Evolutionary conservation across 2,113 vertebrate species (phyloP), one percentile per base, ranked within the genome.

Genomic region (Labeo rohita): DNA sequence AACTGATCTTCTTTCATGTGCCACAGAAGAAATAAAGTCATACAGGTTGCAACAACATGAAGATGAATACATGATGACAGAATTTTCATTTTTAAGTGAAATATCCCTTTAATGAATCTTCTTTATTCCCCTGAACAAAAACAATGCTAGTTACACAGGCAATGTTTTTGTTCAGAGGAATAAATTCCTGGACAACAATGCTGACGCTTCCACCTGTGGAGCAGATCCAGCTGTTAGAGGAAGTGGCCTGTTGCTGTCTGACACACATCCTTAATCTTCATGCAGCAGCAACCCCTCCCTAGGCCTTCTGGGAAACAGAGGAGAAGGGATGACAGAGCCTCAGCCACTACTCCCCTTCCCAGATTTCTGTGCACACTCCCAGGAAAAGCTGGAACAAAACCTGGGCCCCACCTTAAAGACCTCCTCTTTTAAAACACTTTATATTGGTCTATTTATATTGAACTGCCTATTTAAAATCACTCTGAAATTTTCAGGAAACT

Each of bases 181-280:
- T 43, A 9, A 16, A 65, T 16, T 36, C 11, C n/a, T 66, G 49
- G 47, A 12, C 49, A 59, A 50, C 4, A 76, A 36, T 66, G 28
- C 15, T 81, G 7, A 18, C 45, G 49, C 61, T 75, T 36, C n/a
- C 66, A 11, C 11, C 47, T 84, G 87, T 80, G n/a, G 75, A 90
- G 76, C 70, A 88, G 54, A 80, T 86, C 83, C 85, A 87, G 86
- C 70, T 89, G 83, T 87, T 72, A 43, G 47, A 16, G 61, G 56
- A 87, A 80, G 84, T 86, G 50, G 74, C 73, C 83, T 74, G 78
- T 72, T 50, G 61, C 68, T 77, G 76, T 34, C 68, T 73, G 73
- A 86, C 68, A 80, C 49, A 45, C 73, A 56, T 82, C 88, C 68
- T 85, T 83, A 45, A 88, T 88, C 85, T 76, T 28, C 18, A 21